Evolutionary conservation across 2,797 vertebrate genomes (phyloP).

Genomic region (Champsocephalus gunnari): DNA sequence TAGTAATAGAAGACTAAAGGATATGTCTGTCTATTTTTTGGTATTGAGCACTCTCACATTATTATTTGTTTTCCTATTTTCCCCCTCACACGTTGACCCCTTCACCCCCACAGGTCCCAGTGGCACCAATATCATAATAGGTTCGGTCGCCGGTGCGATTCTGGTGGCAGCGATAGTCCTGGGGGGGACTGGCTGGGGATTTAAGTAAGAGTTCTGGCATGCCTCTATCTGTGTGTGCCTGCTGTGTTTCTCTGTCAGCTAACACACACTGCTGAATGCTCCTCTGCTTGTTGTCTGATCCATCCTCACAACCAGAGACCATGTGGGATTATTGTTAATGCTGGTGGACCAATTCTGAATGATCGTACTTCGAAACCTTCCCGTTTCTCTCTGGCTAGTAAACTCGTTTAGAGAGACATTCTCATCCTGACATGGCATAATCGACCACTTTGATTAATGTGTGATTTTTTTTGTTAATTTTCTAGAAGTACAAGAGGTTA

Average conservation of each 20-base stretch:
- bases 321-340: constrained; percentile 5
- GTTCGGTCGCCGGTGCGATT: constrained; percentile 96
- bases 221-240: constrained; percentile 61
- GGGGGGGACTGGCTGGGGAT: constrained; percentile 98
- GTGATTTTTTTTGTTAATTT: background rate
- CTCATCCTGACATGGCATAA: constrained; percentile 5
- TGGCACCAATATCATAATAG: constrained; percentile 99
- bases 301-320: constrained; percentile 32
- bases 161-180: constrained; percentile 96
- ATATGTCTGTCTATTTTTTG: background rate
- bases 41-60: background rate
- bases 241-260: constrained; percentile 56
- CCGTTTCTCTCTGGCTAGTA: background rate
- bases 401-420: background rate
- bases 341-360: background rate
- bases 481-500: too few relatives aligned
- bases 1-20: too few relatives aligned
- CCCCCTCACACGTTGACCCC: constrained; percentile 31
- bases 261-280: constrained; percentile 57
- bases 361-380: background rate
- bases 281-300: constrained; percentile 45
- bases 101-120: constrained; percentile 91
- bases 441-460: background rate
- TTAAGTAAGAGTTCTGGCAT: constrained; percentile 92
- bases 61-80: background rate